Evolutionary conservation across 2,888 invertebrate species (phyloP).

Genomic region (Hemaris fuciformis): DNA sequence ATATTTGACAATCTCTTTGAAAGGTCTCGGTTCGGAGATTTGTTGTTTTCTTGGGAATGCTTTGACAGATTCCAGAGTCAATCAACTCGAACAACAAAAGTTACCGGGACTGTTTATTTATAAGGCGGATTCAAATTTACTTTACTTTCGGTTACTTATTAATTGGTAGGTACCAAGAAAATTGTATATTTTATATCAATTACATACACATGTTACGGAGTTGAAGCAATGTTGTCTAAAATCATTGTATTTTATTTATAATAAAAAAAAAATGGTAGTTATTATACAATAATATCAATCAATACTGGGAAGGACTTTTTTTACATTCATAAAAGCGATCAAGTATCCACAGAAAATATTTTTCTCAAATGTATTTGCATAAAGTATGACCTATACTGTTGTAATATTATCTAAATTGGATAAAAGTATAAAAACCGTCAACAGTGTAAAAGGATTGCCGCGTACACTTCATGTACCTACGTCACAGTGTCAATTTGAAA

Average conservation of each 20-base stretch:
- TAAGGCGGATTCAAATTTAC: conserved; percentile 12
- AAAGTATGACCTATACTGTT: not conserved
- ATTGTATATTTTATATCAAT: not conserved
- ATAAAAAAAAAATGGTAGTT: no score
- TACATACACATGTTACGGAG: not conserved
- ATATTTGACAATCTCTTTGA: conserved; percentile 37
- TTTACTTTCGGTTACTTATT: conserved; percentile 8
- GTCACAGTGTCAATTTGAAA: conserved; percentile 51
- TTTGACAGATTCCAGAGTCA: conserved; percentile 49
- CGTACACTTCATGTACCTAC: conserved; percentile 42
- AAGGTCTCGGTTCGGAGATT: conserved; percentile 35
- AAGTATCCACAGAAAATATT: not conserved
- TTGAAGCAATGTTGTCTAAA: not conserved
- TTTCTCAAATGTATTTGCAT: not conserved
- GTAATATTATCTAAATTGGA: not conserved
- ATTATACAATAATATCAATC: no score
- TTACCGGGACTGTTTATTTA: conserved; percentile 41
- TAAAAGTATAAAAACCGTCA: conserved; percentile 26
- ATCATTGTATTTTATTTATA: no score
- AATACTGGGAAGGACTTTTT: no score
- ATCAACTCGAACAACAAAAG: conserved; percentile 38
- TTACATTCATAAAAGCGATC: no score
- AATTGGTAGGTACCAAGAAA: conserved; percentile 19
- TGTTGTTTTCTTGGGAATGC: conserved; percentile 46
- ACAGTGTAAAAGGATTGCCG: conserved; percentile 49